phyloP scores from a whole-genome alignment of 2,113 vertebrate genomes.

The Crotophaga sulcirostris region DNA sequence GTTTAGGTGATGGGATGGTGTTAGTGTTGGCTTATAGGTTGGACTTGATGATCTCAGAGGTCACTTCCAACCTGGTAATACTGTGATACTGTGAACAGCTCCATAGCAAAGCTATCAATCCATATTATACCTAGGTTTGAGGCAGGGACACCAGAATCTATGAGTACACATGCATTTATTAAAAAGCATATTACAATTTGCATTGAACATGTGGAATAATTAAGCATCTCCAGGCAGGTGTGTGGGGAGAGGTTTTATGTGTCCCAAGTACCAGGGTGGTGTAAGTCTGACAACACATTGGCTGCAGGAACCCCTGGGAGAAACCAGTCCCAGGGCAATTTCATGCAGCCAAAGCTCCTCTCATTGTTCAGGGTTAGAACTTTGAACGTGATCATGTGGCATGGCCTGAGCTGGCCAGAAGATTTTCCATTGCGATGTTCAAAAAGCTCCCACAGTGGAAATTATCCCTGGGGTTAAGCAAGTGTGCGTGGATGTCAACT shows the following conservation, averaged over 20 bases:
- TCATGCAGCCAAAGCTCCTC: not conserved
- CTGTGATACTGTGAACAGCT: too few relatives aligned
- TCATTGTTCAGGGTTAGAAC: not conserved
- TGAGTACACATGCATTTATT: not conserved
- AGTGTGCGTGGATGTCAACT: not conserved
- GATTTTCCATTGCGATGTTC: too few relatives aligned
- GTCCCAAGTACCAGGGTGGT: not conserved
- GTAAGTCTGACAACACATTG: not conserved
- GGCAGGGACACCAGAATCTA: not conserved
- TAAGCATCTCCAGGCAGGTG: not conserved
- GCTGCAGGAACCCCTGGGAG: not conserved
- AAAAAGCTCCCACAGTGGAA: not conserved
- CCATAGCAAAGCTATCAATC: not conserved
- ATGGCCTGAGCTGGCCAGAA: not conserved
- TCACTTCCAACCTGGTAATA: too few relatives aligned
- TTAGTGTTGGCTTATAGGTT: too few relatives aligned
- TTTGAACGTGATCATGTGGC: fast-evolving
- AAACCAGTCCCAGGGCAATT: not conserved
- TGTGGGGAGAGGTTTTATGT: not conserved
- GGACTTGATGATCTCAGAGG: too few relatives aligned
- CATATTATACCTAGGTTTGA: not conserved
- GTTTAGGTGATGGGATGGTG: too few relatives aligned
- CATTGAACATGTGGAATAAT: not conserved
- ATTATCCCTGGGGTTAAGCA: not conserved
- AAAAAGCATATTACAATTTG: not conserved